Evolutionary conservation across 2,888 invertebrate species (phyloP).

Genomic region (Agrochola lota): DNA sequence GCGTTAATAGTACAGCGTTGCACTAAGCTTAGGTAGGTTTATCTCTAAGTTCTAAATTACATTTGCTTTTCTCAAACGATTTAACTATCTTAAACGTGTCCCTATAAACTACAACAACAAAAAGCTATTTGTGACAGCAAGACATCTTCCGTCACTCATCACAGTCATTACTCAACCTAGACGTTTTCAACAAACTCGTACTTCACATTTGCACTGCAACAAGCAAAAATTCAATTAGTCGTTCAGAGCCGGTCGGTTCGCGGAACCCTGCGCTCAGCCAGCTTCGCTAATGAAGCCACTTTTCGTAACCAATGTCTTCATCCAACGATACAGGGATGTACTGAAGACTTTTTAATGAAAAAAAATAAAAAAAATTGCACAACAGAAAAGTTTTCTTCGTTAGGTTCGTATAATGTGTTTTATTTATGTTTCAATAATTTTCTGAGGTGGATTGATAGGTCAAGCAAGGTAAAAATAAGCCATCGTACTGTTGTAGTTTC

Average conservation of each 20-base stretch:
- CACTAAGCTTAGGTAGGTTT: slow-evolving; percentile 11
- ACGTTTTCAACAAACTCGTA: slow-evolving; percentile 12
- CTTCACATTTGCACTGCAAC: slow-evolving; percentile 19
- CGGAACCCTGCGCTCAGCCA: slow-evolving; percentile 72
- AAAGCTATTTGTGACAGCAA: neutral
- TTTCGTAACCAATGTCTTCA: slow-evolving; percentile 85
- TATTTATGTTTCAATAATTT: neutral
- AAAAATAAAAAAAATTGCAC: no score
- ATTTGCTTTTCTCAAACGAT: neutral
- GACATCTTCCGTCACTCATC: no score
- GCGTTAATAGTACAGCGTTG: no score
- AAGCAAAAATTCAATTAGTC: slow-evolving; percentile 80
- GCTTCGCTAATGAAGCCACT: slow-evolving; percentile 82
- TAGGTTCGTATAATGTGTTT: neutral
- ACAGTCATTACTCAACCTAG: neutral
- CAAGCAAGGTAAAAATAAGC: neutral
- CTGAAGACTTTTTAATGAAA: slow-evolving; percentile 27
- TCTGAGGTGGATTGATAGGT: neutral
- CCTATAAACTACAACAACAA: neutral
- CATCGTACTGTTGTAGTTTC: neutral
- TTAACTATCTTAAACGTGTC: neutral
- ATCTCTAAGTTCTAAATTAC: neutral
- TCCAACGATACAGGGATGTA: slow-evolving; percentile 78
- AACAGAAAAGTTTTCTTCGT: neutral
- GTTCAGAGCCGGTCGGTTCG: slow-evolving; percentile 70